Evolutionary conservation across 92 coral and sea anemone species (phyloP).

Genomic region (Heteractis magnifica): DNA sequence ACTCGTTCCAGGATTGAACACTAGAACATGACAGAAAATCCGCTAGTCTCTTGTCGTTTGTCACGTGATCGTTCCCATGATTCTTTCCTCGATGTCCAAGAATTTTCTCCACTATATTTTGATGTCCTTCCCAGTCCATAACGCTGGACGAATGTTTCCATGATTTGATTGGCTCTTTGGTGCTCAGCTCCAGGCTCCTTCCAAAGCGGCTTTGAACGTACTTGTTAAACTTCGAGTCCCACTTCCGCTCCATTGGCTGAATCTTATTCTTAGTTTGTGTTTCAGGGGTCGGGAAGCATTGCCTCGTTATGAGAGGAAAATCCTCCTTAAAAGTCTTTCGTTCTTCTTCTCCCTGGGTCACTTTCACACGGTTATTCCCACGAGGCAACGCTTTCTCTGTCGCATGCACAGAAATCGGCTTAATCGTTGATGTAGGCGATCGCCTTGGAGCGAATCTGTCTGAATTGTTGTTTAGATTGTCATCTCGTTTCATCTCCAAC

Average conservation of each 20-base stretch:
- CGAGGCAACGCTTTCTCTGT: neutral
- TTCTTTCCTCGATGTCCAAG: neutral
- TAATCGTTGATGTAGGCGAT: neutral
- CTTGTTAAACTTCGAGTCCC: conserved; percentile 12
- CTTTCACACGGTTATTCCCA: neutral
- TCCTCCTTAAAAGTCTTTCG: neutral
- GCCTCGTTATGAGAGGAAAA: conserved; percentile 11
- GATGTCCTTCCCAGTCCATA: neutral
- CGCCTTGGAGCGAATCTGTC: neutral
- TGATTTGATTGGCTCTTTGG: neutral
- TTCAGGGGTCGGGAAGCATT: conserved; percentile 13
- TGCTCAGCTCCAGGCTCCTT: conserved; percentile 30
- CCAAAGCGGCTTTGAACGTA: conserved; percentile 53
- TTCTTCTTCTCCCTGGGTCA: neutral
- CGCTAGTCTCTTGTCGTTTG: neutral
- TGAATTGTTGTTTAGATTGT: neutral
- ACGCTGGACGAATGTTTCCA: neutral
- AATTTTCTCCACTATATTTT: conserved; percentile 13
- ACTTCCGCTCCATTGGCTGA: conserved; percentile 1
- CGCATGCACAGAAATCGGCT: neutral
- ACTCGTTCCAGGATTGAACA: neutral
- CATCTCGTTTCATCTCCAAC: neutral
- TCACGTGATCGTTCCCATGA: neutral
- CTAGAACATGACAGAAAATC: conserved; percentile 7
- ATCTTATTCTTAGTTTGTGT: neutral